Evolutionary conservation across 2,888 invertebrate genomes (phyloP).

Genomic region (Liodrosophila aerea): DNA sequence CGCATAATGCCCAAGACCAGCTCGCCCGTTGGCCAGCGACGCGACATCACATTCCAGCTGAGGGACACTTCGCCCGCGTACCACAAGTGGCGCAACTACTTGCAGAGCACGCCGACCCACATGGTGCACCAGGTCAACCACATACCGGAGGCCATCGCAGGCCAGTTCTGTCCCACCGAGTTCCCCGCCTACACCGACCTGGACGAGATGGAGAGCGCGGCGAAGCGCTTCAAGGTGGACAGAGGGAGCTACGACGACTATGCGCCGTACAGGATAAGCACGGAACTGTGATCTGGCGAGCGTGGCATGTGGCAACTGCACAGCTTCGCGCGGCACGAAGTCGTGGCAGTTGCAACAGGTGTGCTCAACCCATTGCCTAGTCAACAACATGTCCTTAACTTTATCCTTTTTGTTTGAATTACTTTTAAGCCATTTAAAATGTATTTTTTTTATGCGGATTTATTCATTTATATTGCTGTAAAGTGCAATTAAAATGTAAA

Average conservation of each 20-base stretch:
- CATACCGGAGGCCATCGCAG: slow-evolving; percentile 80
- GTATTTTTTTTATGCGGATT: no score
- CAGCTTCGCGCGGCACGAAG: background rate
- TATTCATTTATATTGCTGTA: no score
- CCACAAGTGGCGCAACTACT: slow-evolving; percentile 70
- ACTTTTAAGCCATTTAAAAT: no score
- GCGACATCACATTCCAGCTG: slow-evolving; percentile 29
- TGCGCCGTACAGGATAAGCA: no score
- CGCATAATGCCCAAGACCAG: slow-evolving; percentile 79
- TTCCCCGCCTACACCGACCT: slow-evolving; percentile 77
- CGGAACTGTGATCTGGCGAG: no score
- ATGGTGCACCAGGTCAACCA: slow-evolving; percentile 71
- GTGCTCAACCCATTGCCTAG: slow-evolving; percentile 1
- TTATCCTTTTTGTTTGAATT: no score
- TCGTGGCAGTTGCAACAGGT: background rate
- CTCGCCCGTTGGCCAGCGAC: slow-evolving; percentile 71
- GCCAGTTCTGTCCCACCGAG: slow-evolving; percentile 73
- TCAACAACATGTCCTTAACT: no score
- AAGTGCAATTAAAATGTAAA: no score
- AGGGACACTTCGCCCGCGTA: slow-evolving; percentile 52
- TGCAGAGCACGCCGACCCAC: slow-evolving; percentile 74
- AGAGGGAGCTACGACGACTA: no score
- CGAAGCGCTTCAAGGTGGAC: slow-evolving; percentile 73
- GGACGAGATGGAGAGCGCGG: slow-evolving; percentile 69
- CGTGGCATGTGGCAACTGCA: background rate